Base-by-base conservation (phyloP, 2,113 vertebrate genomes). In the Saguinus imperator region DNA sequence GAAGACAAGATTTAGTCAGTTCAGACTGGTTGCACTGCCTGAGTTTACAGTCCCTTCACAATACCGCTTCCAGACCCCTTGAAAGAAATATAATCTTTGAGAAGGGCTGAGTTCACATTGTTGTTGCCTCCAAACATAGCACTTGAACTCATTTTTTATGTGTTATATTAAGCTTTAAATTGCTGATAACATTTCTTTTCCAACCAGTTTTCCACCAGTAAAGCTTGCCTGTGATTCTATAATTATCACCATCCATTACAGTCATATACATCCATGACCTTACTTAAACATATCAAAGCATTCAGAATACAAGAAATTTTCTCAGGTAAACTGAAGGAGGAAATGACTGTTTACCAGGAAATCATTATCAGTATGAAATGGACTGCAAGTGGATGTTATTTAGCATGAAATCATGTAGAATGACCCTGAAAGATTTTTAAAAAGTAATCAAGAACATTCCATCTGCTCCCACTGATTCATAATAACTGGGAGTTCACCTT, bases 331-430 rank as follows among this genome's bases (percentile, higher is more conserved):
- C 4, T 84, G 91, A 80, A 97, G 87, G 57, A 86, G 43, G 89
- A 97, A 98, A 97, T 98, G 89, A 97, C 48, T 98, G 91, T 98
- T 98, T 98, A 96, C 89, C 87, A 98, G 80, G 82, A 98, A 97
- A 87, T 73, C 14, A 98, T 98, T 98, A 97, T 96, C 92, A 70
- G 57, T 96, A 97, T 98, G 98, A 98, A 98, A 98, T 96, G 96
- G 88, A 94, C 97, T 97, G 95, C 97, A 97, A 98, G 95, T 93
- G 90, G 57, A 85, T 98, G 90, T 96, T 97, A 98, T 97, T 98
- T 98, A 98, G 96, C 97, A 98, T 98, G 96, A 98, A 98, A 98
- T 98, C 96, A 98, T 84, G 95, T 93, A 98, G 96, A 98, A 98
- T 96, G 97, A 98, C 97, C 97, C 98, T 98, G 98, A 98, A 98